A percentile compares a stretch with the other conserved stretches of the same genome.
phyloP scores from a whole-genome alignment of 2,113 vertebrate genomes.

The Nymphicus hollandicus region DNA sequence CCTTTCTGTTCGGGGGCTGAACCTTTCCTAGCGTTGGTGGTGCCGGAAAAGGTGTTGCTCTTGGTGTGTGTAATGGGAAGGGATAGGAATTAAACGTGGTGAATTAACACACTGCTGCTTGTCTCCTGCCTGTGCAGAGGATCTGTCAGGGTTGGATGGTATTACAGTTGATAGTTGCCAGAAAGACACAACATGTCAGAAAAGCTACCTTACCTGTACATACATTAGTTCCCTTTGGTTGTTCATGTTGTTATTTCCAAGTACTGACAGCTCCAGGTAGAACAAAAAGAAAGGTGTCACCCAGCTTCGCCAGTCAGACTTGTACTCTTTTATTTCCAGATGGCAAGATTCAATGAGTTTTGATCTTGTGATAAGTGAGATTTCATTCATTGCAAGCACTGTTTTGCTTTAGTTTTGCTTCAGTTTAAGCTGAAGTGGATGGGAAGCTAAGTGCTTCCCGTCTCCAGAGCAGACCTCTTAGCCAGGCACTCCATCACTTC shows the following conservation, averaged over 20 bases:
- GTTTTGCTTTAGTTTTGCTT: not conserved
- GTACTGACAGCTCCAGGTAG: not conserved
- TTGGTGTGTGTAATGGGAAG: not conserved
- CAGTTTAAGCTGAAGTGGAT: not conserved
- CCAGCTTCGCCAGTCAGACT: not conserved
- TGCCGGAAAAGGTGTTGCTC: not conserved
- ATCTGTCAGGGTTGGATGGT: not conserved
- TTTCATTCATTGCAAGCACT: not conserved
- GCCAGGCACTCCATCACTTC: not conserved
- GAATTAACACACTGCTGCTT: not conserved
- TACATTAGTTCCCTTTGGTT: not conserved
- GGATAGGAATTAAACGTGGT: not conserved
- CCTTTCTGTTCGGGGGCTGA: not conserved
- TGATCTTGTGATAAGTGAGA: not conserved
- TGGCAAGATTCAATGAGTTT: not conserved
- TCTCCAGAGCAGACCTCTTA: not conserved
- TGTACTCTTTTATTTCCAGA: not conserved
- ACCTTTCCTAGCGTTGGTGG: not conserved
- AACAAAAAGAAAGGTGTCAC: slow-evolving; percentile 34
- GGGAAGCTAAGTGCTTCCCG: not conserved
- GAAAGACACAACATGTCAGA: not conserved
- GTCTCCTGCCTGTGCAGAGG: not conserved
- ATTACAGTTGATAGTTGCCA: not conserved
- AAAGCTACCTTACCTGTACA: not conserved
- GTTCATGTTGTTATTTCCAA: slow-evolving; percentile 41